A percentile compares a stretch with the other conserved stretches of the same genome.
Evolutionary conservation across 2,797 vertebrate genomes (phyloP).

Genomic region (Borostomias antarcticus): DNA sequence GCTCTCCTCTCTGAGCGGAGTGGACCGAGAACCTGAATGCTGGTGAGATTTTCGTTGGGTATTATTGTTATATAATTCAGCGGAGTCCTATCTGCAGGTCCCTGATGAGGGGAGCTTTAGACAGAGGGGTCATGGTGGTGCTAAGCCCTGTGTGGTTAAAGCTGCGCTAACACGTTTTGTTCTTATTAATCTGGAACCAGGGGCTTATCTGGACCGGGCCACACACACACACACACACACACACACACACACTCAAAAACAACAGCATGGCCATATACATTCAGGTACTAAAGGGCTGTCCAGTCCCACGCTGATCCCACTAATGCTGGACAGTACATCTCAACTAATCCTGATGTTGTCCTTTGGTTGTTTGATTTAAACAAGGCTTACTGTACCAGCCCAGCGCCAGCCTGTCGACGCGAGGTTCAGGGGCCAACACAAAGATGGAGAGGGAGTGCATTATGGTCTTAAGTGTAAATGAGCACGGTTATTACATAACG

Average conservation of each 20-base stretch:
- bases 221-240: neutral
- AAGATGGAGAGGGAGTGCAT: no score
- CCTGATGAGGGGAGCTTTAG: conserved; percentile 75
- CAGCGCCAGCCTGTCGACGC: no score
- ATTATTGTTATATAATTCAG: conserved; percentile 81
- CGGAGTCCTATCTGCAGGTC: conserved; percentile 75
- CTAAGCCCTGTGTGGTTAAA: conserved; percentile 81
- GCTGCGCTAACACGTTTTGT: conserved; percentile 64
- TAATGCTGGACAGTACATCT: no score
- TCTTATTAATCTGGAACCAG: conserved; percentile 78
- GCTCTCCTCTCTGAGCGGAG: neutral
- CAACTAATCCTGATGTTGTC: no score
- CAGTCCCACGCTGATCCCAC: no score
- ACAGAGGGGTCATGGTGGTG: conserved; percentile 74
- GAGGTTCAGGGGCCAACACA: no score
- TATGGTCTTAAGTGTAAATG: no score
- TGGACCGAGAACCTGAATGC: conserved; percentile 17
- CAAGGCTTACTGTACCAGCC: no score
- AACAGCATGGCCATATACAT: no score
- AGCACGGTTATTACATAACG: no score
- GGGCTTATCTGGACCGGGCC: conserved; percentile 33
- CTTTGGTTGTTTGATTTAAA: no score
- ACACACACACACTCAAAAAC: conserved; percentile 3
- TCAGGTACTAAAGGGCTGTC: no score
- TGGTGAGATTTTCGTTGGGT: conserved; percentile 49